These are phyloP conservation scores for Danaus plexippus DNA, from an alignment of 1,140 invertebrate species.

Conservation along the genomic window DNA sequence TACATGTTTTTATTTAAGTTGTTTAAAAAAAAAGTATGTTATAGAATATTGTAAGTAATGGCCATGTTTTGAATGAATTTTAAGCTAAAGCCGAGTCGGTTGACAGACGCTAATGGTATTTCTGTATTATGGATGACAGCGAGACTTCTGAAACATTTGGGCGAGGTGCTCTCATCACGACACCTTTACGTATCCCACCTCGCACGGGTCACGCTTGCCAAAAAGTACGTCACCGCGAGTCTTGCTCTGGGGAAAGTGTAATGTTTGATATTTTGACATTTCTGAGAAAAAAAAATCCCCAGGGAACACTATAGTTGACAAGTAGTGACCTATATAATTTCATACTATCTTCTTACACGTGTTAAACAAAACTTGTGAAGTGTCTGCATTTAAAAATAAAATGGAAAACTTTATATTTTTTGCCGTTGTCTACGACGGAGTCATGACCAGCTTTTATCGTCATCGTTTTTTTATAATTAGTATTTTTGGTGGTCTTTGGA, in stretches of 20 bases:
- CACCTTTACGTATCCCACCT: slow-evolving; percentile 63
- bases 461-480: too few species aligned
- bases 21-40: too few species aligned
- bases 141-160: slow-evolving; percentile 43
- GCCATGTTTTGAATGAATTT: too few species aligned
- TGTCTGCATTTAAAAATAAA: neutral
- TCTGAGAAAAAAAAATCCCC: slow-evolving; percentile 30
- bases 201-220: slow-evolving; percentile 50
- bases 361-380: neutral
- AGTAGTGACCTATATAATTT: slow-evolving; percentile 41
- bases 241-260: slow-evolving; percentile 34
- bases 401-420: neutral
- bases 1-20: too few species aligned
- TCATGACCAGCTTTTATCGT: too few species aligned
- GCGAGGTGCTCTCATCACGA: slow-evolving; percentile 45
- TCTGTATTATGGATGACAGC: slow-evolving; percentile 48
- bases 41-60: too few species aligned
- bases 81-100: slow-evolving; percentile 22
- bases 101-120: slow-evolving; percentile 52
- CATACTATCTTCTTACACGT: slow-evolving; percentile 18
- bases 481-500: neutral
- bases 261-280: slow-evolving; percentile 37
- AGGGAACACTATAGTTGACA: slow-evolving; percentile 31
- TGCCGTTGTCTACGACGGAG: slow-evolving; percentile 6
- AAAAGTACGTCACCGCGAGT: slow-evolving; percentile 45